A percentile compares a stretch with the other conserved stretches of the same genome.
Evolutionary conservation across 30 jellyfish, hydroid and myxozoan genomes (phyloP).

Genomic region (Turritopsis dohrnii): DNA sequence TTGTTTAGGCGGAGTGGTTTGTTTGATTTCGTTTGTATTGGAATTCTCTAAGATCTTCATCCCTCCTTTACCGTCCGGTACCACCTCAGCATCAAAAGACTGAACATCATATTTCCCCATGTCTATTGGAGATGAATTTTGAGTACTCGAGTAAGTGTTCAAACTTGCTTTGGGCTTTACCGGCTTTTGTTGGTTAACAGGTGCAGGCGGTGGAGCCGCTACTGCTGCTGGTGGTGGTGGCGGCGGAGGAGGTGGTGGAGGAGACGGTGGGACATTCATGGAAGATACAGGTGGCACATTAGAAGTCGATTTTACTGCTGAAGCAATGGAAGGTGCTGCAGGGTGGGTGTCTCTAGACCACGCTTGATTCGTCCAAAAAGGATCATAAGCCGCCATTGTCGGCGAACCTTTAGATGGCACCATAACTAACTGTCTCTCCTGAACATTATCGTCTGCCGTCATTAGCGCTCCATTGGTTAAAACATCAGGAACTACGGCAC

Average conservation of each 20-base stretch:
- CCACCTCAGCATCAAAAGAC: conserved; percentile 56
- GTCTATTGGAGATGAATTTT: neutral
- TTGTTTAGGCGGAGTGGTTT: neutral
- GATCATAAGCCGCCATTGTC: conserved; percentile 46
- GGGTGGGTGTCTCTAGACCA: conserved; percentile 36
- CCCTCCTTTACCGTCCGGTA: conserved; percentile 74
- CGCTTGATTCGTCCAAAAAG: conserved; percentile 30
- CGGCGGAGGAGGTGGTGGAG: conserved; percentile 14
- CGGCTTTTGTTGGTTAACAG: conserved; percentile 9
- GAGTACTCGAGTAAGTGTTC: neutral
- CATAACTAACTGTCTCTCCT: conserved; percentile 33
- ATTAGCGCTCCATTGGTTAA: neutral
- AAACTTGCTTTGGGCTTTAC: neutral
- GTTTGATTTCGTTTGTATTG: neutral
- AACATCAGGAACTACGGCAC: neutral
- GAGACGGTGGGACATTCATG: conserved; percentile 34
- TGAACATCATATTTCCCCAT: conserved; percentile 40
- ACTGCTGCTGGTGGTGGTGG: conserved; percentile 28
- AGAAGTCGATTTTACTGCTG: neutral
- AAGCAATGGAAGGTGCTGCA: neutral
- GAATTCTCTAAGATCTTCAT: conserved; percentile 31
- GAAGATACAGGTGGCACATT: conserved; percentile 24
- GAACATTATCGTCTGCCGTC: neutral
- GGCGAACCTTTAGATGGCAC: conserved; percentile 49
- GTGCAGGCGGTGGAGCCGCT: conserved; percentile 14